Evolutionary conservation across 2,113 vertebrate species (phyloP).

Genomic region (Cygnus buccinator): DNA sequence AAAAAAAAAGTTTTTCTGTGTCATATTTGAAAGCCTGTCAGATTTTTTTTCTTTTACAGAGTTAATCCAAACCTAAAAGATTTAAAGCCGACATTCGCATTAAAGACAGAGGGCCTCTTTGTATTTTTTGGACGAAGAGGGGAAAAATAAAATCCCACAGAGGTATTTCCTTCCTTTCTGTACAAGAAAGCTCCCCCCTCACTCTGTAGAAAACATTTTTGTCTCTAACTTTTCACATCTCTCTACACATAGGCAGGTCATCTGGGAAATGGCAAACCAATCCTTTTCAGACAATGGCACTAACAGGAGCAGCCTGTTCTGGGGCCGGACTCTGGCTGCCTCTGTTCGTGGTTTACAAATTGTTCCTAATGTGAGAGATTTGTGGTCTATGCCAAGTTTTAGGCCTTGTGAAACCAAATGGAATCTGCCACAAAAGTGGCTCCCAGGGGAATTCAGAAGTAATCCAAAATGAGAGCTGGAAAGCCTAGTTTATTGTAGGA

Average conservation of each 20-base stretch:
- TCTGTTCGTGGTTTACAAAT: constrained; percentile 76
- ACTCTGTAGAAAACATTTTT: constrained; percentile 82
- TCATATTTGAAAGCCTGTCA: constrained; percentile 90
- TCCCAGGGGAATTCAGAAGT: constrained; percentile 70
- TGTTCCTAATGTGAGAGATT: constrained; percentile 78
- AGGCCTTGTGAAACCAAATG: constrained; percentile 77
- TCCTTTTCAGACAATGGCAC: constrained; percentile 74
- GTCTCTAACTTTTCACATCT: constrained; percentile 87
- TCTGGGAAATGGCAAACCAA: constrained; percentile 79
- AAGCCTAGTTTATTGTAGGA: constrained; percentile 50
- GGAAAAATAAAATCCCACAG: constrained; percentile 82
- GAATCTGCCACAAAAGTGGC: constrained; percentile 78
- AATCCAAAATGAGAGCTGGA: constrained; percentile 64
- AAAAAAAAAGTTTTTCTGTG: constrained; percentile 73
- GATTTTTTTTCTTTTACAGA: constrained; percentile 82
- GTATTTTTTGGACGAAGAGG: constrained; percentile 81
- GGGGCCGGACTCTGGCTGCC: constrained; percentile 69
- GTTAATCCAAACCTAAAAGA: constrained; percentile 89
- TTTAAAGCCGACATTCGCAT: constrained; percentile 84
- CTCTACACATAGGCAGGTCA: constrained; percentile 79
- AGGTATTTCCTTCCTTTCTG: constrained; percentile 89
- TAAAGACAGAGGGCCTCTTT: constrained; percentile 86
- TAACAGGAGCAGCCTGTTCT: constrained; percentile 79
- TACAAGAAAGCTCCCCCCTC: constrained; percentile 76
- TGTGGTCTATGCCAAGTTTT: constrained; percentile 75